A percentile compares a stretch with the other conserved stretches of the same genome.
These are phyloP conservation scores for Eugnorisma glareosa DNA, from an alignment of 2,888 invertebrate genomes.

Conservation along the genomic window DNA sequence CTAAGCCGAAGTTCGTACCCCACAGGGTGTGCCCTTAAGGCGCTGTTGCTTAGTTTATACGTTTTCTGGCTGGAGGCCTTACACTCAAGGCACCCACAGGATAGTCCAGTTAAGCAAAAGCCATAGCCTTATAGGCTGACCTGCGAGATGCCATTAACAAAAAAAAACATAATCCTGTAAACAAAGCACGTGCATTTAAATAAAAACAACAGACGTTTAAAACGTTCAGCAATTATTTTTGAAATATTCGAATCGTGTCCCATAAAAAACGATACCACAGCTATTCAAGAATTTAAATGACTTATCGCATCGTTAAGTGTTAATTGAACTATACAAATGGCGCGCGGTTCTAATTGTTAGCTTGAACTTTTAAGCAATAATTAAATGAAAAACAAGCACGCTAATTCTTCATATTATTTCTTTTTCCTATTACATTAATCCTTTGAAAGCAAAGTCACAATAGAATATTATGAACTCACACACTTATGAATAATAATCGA, in stretches of 20 bases:
- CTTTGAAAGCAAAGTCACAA: not conserved
- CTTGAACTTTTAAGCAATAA: not conserved
- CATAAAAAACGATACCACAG: conserved; percentile 30
- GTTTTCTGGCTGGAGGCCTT: no score
- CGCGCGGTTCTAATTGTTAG: not conserved
- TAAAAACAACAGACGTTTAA: not conserved
- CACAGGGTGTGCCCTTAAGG: no score
- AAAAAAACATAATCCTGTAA: no score
- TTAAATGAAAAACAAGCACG: not conserved
- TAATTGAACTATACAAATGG: conserved; percentile 17
- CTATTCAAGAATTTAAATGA: conserved; percentile 46
- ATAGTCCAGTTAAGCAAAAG: no score
- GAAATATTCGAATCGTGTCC: conserved; percentile 39
- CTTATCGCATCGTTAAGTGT: conserved; percentile 13
- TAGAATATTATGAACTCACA: not conserved
- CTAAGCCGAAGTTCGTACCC: no score
- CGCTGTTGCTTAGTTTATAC: no score
- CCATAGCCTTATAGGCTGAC: no score
- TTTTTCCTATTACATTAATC: not conserved
- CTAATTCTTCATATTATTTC: not conserved
- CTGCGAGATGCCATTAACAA: no score
- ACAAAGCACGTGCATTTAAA: not conserved
- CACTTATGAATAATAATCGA: not conserved
- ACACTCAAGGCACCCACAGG: no score
- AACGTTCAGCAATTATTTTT: conserved; percentile 3